Evolutionary conservation across 1,140 invertebrate species (phyloP), one percentile per base, ranked within the genome.

Genomic region (Eciton burchellii): DNA sequence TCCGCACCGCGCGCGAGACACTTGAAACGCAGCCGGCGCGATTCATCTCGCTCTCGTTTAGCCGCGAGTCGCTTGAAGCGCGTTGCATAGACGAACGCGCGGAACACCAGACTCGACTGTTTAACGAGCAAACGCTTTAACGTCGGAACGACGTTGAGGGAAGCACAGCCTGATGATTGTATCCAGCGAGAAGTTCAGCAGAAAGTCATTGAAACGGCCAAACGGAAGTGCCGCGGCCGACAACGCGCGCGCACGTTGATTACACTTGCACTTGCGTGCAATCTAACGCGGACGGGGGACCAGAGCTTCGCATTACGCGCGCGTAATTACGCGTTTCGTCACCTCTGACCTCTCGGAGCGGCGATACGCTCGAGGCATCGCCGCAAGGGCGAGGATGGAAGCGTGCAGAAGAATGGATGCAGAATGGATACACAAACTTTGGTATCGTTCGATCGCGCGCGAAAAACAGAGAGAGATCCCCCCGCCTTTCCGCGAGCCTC

Each of bases 361-460:
- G 49, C n/a, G 62, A 84, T 63, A 47, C 16, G 35, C 21, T 84
- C 49, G 77, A 73, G 29, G 60, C 24, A 54, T 24, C 47, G 24
- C 47, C 19, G 45, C 73, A 60, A 60, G n/a, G n/a, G n/a, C n/a
- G n/a, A n/a, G n/a, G n/a, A n/a, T n/a, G n/a, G n/a, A n/a, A n/a
- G n/a, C n/a, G n/a, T n/a, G n/a, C n/a, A n/a, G n/a, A n/a, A n/a
- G n/a, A n/a, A n/a, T n/a, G n/a, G n/a, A n/a, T n/a, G n/a, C n/a
- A n/a, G n/a, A n/a, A n/a, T n/a, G 88, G 60, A 66, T 74, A 3
- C 85, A 71, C 70, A 65, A 77, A 88, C 71, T 83, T 83, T 81
- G 57, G 63, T 82, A 68, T 68, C 60, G 52, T 85, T 68, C 82
- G 68, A 77, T 72, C 68, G 77, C 52, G 45, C 6, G 47, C 24